Conservation (phyloP, 30 jellyfish, hydroid and myxozoan species). For the Pseudorhiza aurosa region DNA sequence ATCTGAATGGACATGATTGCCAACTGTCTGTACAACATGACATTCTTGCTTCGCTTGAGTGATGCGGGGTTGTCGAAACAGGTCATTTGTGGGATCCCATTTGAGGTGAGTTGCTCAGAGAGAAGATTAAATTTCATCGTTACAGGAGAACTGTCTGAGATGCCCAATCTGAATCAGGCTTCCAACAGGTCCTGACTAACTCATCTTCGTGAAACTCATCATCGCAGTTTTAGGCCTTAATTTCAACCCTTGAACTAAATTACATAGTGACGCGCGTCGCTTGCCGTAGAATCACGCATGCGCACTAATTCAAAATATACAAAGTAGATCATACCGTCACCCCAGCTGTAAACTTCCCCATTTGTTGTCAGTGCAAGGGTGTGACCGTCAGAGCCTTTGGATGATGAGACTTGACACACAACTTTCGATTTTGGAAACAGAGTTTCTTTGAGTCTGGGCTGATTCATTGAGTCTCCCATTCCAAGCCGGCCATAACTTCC, state of each 20-base stretch:
- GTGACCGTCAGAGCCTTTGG: constrained; percentile 98
- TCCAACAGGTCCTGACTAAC: not conserved
- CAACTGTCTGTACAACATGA: no score
- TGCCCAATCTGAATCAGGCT: no score
- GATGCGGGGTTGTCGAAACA: no score
- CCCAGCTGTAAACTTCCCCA: constrained; percentile 97
- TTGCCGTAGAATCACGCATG: not conserved
- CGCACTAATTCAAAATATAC: not conserved
- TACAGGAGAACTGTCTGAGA: no score
- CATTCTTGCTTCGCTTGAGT: no score
- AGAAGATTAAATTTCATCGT: constrained; percentile 46
- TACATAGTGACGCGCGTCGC: not conserved
- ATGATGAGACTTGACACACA: constrained; percentile 86
- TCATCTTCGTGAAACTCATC: constrained; percentile 57
- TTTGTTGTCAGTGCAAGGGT: constrained; percentile 87
- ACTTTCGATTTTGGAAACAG: constrained; percentile 36
- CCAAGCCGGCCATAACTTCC: constrained; percentile 97
- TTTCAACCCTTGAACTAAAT: no score
- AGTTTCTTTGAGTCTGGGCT: constrained; percentile 65
- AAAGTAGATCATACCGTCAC: constrained; percentile 80
- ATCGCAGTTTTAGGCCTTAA: constrained; percentile 20
- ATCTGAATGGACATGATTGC: no score
- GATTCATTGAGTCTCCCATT: constrained; percentile 85
- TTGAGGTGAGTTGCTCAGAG: constrained; percentile 73
- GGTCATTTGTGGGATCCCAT: no score